Base-by-base conservation (phyloP, 2,888 invertebrate species). In the Cryptocephalus moraei region DNA sequence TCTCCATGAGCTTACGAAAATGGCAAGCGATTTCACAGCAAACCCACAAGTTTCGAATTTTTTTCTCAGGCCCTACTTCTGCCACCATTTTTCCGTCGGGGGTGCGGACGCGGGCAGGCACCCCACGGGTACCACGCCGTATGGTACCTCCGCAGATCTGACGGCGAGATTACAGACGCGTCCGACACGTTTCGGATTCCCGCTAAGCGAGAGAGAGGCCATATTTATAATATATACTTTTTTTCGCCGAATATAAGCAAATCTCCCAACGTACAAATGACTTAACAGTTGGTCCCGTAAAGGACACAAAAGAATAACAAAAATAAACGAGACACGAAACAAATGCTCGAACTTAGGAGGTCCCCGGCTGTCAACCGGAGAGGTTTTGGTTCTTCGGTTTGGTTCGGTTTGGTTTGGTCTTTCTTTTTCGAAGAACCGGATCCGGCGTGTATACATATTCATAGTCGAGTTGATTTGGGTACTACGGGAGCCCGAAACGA, bases 311-410 rank as follows among this genome's bases (percentile, higher is more conserved):
- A 44, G 43, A 45, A 41, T 43, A 47, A 44, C 48, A 47, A 43
- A 52, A 54, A 44, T 49, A 53, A 49, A 51, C 48, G 49, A 50
- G 45, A 48, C 49, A 54, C 50, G 8, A 50, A 53, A 55, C 51
- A 56, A 57, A 59, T 52, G 56, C 49, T 49, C 33, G 45, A 50
- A 50, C 51, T 52, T 50, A 55, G 57, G 56, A 56, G 57, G 57
- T 59, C 59, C 50, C 46, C 47, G 44, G 49, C 54, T 54, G 58
- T 57, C 59, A 59, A 58, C 54, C 53, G 54, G 59, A 56, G 59
- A 43, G 42, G 39, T 43, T 43, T 47, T 47, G 43, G 41, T 43
- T 47, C 43, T 47, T 43, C 13, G 33, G 13, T 39, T 8, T 10
- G 40, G 4, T 12, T 22, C 31, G 9, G 22, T 40, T 40, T 40